phyloP scores from a whole-genome alignment of 2,888 invertebrate genomes.

The Antheraea assamensis region DNA sequence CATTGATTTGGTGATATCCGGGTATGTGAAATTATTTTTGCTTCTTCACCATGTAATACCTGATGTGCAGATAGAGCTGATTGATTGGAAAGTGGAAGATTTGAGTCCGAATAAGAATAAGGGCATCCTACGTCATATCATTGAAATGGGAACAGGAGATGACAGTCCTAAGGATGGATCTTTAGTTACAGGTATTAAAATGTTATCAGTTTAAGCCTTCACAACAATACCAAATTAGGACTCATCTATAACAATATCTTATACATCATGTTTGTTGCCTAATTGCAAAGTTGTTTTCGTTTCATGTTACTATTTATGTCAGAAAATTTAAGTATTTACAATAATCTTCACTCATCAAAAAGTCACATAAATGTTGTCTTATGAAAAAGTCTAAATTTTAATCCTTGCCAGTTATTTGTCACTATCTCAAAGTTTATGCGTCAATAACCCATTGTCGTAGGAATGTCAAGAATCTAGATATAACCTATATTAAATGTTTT shows the following conservation, averaged over 20 bases:
- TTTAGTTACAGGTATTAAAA: conserved; percentile 87
- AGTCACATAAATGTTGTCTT: no score
- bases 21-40: not conserved
- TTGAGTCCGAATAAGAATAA: conserved; percentile 92
- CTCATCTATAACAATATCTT: not conserved
- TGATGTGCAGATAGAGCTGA: conserved; percentile 88
- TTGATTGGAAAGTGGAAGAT: conserved; percentile 95
- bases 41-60: not conserved
- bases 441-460: no score
- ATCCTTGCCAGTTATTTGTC: no score
- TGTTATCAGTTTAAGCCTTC: not conserved
- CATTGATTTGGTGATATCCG: not conserved
- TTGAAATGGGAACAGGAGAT: conserved; percentile 87
- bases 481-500: no score
- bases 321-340: no score
- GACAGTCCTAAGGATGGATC: conserved; percentile 91
- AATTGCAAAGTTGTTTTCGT: no score
- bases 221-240: not conserved
- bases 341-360: no score
- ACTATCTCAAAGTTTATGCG: no score
- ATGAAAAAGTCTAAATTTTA: no score
- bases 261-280: no score
- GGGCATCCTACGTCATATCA: conserved; percentile 88
- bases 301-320: no score
- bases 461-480: no score